Base-by-base conservation (phyloP, 92 coral and sea anemone species). In the Blastomussa wellsi region DNA sequence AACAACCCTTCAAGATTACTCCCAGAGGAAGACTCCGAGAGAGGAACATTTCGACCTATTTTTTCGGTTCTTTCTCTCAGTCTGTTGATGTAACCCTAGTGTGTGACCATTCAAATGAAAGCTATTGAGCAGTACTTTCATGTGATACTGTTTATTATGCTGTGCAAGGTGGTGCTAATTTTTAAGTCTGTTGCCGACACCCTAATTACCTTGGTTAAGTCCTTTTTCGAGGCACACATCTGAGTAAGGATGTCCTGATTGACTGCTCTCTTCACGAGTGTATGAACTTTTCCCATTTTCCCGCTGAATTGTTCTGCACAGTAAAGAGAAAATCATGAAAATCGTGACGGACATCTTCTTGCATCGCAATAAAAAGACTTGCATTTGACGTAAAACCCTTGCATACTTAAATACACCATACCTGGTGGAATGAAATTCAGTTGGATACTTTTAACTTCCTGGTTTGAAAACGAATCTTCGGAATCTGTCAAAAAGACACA, bases 251-350 rank as follows among this genome's bases (percentile, higher is more conserved):
- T 59, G 70, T 42, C 73, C 35, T 37, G 48, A 32, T 49, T 74
- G n/a, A 74, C 69, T 1, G 60, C 47, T 53, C 47, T 41, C n/a
- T 74, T 74, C 48, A 83, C 48, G 1, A 74, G 44, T 0, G 64
- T 44, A 24, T 83, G 87, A 64, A 83, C 80, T 41, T 39, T 73
- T 41, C 87, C 51, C 32, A 55, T 53, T 70, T 62, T 72, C 33
- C 80, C 47, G n/a, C 15, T 74, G 62, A 55, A 29, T 16, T 33
- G 39, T 32, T 83, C 87, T 83, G 80, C 24, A 8, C 38, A 32
- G 8, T 8, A 24, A 74, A 11, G 5, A 42, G 29, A 74, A n/a
- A 24, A 36, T 1, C 0, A 28, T 22, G 11, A n/a, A 2, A 41
- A 53, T 20, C 1, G 7, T 38, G 37, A 14, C 35, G 32, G 17